phyloP scores from a whole-genome alignment of 64 coral and sea anemone genomes.

The Catalaphyllia jardinei region DNA sequence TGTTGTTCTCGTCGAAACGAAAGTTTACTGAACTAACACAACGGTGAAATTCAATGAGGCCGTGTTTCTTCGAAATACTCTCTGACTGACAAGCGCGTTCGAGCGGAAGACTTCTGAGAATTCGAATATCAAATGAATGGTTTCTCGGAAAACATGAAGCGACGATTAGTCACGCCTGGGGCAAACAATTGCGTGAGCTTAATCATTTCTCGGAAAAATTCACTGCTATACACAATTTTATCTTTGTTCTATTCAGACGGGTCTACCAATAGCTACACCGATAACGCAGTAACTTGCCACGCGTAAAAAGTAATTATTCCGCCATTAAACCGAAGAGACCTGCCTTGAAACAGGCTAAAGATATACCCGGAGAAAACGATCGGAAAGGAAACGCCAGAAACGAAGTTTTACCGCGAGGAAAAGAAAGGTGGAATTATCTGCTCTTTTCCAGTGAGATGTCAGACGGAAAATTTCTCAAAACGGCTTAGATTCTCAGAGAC shows the following conservation, averaged over 20 bases:
- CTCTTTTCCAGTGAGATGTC: background rate
- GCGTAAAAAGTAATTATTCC: too few relatives aligned
- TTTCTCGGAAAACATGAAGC: background rate
- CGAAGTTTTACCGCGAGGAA: background rate
- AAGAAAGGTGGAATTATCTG: background rate
- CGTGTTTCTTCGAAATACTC: slow-evolving; percentile 23
- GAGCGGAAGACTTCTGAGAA: background rate
- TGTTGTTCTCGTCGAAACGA: background rate
- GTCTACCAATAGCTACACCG: background rate
- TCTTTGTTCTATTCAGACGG: too few relatives aligned
- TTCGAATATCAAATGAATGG: background rate
- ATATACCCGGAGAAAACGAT: too few relatives aligned
- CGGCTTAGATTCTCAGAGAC: too few relatives aligned
- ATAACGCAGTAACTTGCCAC: background rate
- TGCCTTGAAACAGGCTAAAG: too few relatives aligned
- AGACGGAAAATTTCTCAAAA: background rate
- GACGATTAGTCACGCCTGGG: background rate
- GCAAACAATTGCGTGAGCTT: background rate
- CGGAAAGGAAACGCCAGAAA: too few relatives aligned
- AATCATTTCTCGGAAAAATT: slow-evolving; percentile 3
- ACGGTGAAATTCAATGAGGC: background rate
- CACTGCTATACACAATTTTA: background rate
- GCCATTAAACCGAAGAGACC: too few relatives aligned
- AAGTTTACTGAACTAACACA: background rate
- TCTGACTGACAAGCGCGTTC: background rate